Evolutionary conservation across 2,888 invertebrate species (phyloP), one percentile per base, ranked within the genome.

Genomic region (Lycia hirtaria): DNA sequence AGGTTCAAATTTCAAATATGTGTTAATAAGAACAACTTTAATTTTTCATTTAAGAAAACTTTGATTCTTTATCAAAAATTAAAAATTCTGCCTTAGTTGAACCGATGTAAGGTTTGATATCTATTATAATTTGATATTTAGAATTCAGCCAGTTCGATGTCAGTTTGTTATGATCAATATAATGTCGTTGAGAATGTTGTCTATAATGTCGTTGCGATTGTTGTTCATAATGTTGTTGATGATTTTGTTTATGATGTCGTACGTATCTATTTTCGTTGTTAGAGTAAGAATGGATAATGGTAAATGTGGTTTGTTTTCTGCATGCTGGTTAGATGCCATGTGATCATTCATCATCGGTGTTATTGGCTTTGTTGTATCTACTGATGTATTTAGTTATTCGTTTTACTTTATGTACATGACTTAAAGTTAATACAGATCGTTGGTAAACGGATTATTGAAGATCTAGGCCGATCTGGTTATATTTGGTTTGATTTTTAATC

Each of bases 321-420:
- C 64, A 65, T 65, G 72, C 24, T 55, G 56, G 41, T 37, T 70
- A 69, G 68, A 61, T 26, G 69, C 75, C 47, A 66, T 62, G 64
- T 57, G 67, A 71, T 71, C 24, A 67, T 56, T 49, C 69, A 72
- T 66, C 63, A 38, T 66, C 41, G 61, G 58, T 66, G 61, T 70
- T 44, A 12, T 22, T 41, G 40, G 56, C 26, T 47, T 28, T 38
- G 33, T 37, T 32, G 40, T 57, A 22, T 32, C 28, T 58, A 62
- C 30, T 22, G 7, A 26, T 26, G 4, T 22, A 4, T 28, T 30
- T 15, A 44, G 17, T 44, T n/a, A n/a, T n/a, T n/a, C n/a, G n/a
- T n/a, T n/a, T n/a, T n/a, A n/a, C n/a, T n/a, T n/a, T n/a, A n/a
- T n/a, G n/a, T n/a, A n/a, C n/a, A n/a, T n/a, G n/a, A n/a, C n/a